These are phyloP conservation scores for Polydrusus tereticollis DNA, from an alignment of 2,888 invertebrate genomes.

Conservation along the genomic window DNA sequence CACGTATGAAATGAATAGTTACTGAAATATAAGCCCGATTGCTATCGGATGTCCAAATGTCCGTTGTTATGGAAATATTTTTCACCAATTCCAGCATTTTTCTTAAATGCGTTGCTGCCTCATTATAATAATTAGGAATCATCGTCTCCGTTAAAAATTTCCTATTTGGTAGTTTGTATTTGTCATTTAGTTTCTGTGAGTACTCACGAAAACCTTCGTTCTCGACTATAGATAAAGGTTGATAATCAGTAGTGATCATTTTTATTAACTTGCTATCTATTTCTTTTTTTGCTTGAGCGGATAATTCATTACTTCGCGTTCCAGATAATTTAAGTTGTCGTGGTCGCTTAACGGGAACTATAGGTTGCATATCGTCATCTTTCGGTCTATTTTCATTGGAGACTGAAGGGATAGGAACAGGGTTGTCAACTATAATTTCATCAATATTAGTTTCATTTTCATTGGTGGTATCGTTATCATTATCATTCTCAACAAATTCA, in stretches of 20 bases:
- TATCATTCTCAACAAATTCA: not conserved
- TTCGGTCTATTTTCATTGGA: not conserved
- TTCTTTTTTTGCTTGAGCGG: not conserved
- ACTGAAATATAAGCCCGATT: constrained; percentile 53
- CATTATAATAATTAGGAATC: not conserved
- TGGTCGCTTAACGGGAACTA: too few species aligned
- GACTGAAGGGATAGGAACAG: not conserved
- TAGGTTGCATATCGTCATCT: not conserved
- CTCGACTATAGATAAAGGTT: constrained; percentile 55
- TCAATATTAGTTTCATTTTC: constrained; percentile 4
- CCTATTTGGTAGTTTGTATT: constrained; percentile 49
- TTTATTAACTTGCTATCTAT: not conserved
- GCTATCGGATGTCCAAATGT: constrained; percentile 57
- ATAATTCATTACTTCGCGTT: not conserved
- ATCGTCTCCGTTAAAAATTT: constrained; percentile 16
- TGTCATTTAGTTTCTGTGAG: constrained; percentile 45
- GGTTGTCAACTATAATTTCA: not conserved
- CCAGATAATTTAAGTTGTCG: not conserved
- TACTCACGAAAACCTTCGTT: constrained; percentile 54
- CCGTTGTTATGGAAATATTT: constrained; percentile 54
- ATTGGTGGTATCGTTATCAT: not conserved
- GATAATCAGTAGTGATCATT: constrained; percentile 45
- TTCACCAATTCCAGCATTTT: constrained; percentile 45
- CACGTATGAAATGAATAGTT: constrained; percentile 54
- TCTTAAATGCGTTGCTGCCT: not conserved